Evolutionary conservation across 2,888 invertebrate genomes (phyloP).

Genomic region (Halictus ligatus): DNA sequence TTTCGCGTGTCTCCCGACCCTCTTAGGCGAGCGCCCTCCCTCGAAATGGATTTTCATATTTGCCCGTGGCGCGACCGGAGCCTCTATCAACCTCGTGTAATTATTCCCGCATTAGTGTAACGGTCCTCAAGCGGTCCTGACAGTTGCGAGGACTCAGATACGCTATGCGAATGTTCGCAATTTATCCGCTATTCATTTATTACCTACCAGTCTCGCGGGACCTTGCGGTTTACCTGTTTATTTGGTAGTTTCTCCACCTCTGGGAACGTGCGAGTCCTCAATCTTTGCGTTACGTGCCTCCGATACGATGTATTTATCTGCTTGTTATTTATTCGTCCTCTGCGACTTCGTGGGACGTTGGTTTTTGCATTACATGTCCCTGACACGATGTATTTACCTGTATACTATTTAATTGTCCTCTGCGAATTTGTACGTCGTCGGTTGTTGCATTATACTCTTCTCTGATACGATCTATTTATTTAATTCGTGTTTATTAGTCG

Average conservation of each 20-base stretch:
- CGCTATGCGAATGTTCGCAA: neutral
- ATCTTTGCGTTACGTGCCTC: neutral
- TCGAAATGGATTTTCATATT: slow-evolving; percentile 44
- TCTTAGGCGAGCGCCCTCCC: neutral
- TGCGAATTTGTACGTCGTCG: too few species aligned
- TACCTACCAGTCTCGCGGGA: neutral
- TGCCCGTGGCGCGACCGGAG: neutral
- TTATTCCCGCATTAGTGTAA: slow-evolving; percentile 1
- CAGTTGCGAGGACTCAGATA: neutral
- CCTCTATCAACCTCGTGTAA: neutral
- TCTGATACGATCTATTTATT: too few species aligned
- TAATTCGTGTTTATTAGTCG: too few species aligned
- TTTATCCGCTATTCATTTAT: slow-evolving; percentile 1
- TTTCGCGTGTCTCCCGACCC: slow-evolving; percentile 50
- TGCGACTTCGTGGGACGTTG: too few species aligned
- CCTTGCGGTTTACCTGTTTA: neutral
- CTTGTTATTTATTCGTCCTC: neutral
- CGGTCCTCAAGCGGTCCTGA: neutral
- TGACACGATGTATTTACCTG: neutral
- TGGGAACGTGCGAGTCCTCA: neutral
- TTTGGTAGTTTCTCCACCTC: neutral
- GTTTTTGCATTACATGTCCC: neutral
- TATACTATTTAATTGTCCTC: too few species aligned
- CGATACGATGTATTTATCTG: neutral
- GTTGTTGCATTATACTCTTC: too few species aligned